A percentile compares a stretch with the other conserved stretches of the same genome.
Evolutionary conservation across 2,888 invertebrate species (phyloP).

Genomic region (Chirona hameri): DNA sequence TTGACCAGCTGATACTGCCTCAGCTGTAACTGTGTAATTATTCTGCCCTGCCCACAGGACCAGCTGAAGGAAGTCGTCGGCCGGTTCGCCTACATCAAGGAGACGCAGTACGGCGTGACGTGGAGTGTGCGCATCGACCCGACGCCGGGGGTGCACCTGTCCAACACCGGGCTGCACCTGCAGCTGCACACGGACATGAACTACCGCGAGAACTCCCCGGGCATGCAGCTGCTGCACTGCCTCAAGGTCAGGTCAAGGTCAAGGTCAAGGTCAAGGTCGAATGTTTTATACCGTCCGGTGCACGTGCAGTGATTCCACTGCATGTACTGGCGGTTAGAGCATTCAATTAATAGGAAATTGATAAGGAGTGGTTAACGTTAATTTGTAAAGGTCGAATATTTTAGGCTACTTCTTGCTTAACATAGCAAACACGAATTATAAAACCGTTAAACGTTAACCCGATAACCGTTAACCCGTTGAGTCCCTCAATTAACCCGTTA

Average conservation of each 20-base stretch:
- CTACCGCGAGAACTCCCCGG: conserved; percentile 46
- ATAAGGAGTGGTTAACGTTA: too few relatives aligned
- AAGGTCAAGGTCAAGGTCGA: not conserved
- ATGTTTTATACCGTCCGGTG: not conserved
- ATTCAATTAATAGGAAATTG: too few relatives aligned
- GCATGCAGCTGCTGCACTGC: conserved; percentile 46
- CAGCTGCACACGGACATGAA: conserved; percentile 47
- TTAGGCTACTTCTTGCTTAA: too few relatives aligned
- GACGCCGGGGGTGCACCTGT: conserved; percentile 44
- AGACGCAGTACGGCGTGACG: conserved; percentile 45
- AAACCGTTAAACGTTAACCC: too few relatives aligned
- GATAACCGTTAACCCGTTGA: too few relatives aligned
- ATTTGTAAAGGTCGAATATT: too few relatives aligned
- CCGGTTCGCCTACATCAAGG: conserved; percentile 45
- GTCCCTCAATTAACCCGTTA: too few relatives aligned
- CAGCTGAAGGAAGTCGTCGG: conserved; percentile 44
- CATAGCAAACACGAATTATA: too few relatives aligned
- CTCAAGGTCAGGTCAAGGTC: conserved; percentile 42
- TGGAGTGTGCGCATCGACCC: conserved; percentile 46
- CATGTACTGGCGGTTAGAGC: too few relatives aligned
- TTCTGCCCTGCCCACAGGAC: conserved; percentile 36
- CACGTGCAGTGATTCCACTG: not conserved
- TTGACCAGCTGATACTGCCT: too few relatives aligned
- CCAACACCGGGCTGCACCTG: conserved; percentile 44
- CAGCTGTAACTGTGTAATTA: not conserved